Conservation (phyloP, 2,888 invertebrate genomes). For the Cephus runcator region DNA sequence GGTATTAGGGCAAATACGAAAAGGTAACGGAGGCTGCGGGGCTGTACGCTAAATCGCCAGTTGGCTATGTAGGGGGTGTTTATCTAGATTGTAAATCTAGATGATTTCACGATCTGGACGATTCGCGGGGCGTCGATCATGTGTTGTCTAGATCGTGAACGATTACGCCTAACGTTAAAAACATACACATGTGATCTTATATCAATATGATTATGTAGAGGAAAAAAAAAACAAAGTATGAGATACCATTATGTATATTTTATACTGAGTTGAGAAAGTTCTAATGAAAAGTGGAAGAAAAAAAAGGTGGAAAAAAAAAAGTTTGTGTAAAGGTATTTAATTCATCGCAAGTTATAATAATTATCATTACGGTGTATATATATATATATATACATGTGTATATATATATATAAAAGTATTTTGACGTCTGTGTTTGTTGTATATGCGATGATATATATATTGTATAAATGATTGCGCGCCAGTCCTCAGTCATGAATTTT, state of each 20-base stretch:
- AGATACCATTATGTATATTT: slow-evolving; percentile 56
- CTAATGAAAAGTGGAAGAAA: slow-evolving; percentile 35
- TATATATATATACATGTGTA: too few species aligned
- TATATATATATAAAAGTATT: neutral
- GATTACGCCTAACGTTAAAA: slow-evolving; percentile 32
- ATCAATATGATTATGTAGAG: slow-evolving; percentile 49
- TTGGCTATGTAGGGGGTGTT: slow-evolving; percentile 43
- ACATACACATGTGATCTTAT: slow-evolving; percentile 49
- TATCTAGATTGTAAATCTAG: neutral
- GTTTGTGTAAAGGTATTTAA: slow-evolving; percentile 37
- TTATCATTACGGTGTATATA: slow-evolving; percentile 28
- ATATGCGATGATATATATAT: neutral
- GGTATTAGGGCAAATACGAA: neutral
- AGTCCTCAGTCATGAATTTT: neutral
- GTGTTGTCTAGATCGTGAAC: slow-evolving; percentile 2
- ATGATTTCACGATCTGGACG: slow-evolving; percentile 7
- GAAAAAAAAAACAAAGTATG: slow-evolving; percentile 44
- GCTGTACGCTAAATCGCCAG: slow-evolving; percentile 47
- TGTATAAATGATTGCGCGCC: neutral
- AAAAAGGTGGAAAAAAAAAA: slow-evolving; percentile 29
- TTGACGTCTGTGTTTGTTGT: slow-evolving; percentile 8
- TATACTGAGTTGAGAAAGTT: slow-evolving; percentile 49
- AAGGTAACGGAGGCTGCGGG: slow-evolving; percentile 17
- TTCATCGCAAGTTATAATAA: slow-evolving; percentile 34
- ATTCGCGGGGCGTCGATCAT: slow-evolving; percentile 11